Evolutionary conservation across 2,888 invertebrate genomes (phyloP).

Genomic region (Leucoma salicis): DNA sequence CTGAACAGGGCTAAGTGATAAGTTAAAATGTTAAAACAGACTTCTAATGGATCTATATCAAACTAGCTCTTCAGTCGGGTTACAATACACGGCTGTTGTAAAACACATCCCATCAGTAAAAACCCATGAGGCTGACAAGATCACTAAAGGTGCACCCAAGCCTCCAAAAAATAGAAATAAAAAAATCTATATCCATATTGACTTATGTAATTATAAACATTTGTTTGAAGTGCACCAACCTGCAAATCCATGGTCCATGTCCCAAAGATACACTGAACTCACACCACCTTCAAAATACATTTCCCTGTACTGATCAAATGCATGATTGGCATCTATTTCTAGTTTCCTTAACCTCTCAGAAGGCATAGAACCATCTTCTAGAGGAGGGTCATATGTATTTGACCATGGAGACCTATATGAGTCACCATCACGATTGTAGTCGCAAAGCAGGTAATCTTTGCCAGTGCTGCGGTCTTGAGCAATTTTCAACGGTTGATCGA

Average conservation of each 20-base stretch:
- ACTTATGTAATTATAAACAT: too few relatives aligned
- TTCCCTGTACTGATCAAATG: constrained; percentile 99
- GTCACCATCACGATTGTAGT: constrained; percentile 99
- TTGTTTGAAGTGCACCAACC: constrained; percentile 75
- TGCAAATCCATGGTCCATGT: constrained; percentile 98
- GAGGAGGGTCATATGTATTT: constrained; percentile 97
- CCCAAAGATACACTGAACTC: constrained; percentile 99
- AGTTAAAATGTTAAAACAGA: too few relatives aligned
- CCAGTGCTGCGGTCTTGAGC: constrained; percentile 97
- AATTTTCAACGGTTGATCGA: constrained; percentile 99
- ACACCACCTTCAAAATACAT: constrained; percentile 99
- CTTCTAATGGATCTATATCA: too few relatives aligned
- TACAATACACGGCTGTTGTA: too few relatives aligned
- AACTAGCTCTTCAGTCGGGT: too few relatives aligned
- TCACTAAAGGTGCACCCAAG: too few relatives aligned
- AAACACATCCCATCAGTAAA: too few relatives aligned
- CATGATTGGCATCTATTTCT: constrained; percentile 98
- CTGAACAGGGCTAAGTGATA: too few relatives aligned
- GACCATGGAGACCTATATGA: constrained; percentile 99
- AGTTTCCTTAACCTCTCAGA: constrained; percentile 96
- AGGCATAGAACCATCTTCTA: constrained; percentile 99
- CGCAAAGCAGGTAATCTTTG: constrained; percentile 98
- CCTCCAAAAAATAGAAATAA: too few relatives aligned
- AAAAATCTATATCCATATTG: too few relatives aligned
- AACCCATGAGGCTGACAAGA: too few relatives aligned